Conservation (phyloP, 2,888 invertebrate genomes). For the Folsomia candida region DNA sequence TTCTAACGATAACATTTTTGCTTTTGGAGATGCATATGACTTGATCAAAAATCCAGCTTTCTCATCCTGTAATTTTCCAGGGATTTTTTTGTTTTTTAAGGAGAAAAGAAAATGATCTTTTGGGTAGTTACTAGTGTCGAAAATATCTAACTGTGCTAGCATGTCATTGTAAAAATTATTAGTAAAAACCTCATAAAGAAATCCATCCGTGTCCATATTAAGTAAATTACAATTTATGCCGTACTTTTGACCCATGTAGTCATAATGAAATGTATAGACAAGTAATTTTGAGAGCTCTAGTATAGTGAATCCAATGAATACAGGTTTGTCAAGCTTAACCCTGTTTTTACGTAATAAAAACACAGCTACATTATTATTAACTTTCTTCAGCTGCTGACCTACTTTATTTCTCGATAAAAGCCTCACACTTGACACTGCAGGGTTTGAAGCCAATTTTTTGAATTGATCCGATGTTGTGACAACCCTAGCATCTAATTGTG, state of each 20-base stretch:
- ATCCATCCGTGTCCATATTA: constrained; percentile 24
- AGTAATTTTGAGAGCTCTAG: neutral
- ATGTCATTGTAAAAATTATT: neutral
- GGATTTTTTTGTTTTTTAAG: neutral
- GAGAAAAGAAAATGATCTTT: neutral
- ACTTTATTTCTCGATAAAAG: no score
- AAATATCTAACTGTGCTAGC: neutral
- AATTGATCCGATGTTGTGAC: neutral
- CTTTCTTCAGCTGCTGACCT: no score
- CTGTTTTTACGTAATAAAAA: neutral
- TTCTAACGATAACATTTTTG: neutral
- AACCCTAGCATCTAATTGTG: constrained; percentile 12
- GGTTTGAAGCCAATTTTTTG: no score
- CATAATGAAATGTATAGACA: neutral
- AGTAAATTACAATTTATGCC: neutral
- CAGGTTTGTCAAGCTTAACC: no score
- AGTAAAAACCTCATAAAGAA: neutral
- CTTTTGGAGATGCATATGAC: no score
- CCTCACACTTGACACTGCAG: no score
- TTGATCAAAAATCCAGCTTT: neutral
- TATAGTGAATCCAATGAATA: neutral
- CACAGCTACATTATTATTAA: no score
- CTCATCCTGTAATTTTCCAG: neutral
- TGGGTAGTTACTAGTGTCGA: neutral
- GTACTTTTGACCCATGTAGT: neutral